A percentile compares a stretch with the other conserved stretches of the same genome.
These are phyloP conservation scores for Phylloscopus trochiloides DNA, from an alignment of 2,113 vertebrate species.

Conservation along the genomic window DNA sequence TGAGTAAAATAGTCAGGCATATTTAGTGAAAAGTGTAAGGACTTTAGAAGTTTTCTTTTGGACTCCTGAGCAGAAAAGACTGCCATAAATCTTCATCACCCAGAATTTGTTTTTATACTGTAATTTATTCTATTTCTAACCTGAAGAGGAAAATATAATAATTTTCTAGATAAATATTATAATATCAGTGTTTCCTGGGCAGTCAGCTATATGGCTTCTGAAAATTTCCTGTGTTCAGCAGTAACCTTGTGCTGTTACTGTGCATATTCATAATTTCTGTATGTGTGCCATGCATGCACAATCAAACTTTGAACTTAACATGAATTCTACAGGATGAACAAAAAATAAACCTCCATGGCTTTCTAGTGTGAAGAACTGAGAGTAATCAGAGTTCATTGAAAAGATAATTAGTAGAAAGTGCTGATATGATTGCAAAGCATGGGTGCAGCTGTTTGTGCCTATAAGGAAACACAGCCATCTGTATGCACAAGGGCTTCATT, in stretches of 20 bases:
- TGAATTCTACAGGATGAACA: not conserved
- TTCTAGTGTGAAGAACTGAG: not conserved
- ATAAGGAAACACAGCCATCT: conserved; percentile 17
- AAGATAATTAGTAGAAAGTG: conserved; percentile 40
- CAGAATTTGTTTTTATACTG: not conserved
- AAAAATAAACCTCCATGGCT: not conserved
- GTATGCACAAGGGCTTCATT: not conserved
- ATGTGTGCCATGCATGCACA: not conserved
- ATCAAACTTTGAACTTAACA: not conserved
- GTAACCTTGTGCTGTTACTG: not conserved
- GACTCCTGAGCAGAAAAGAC: not conserved
- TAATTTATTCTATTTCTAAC: not conserved
- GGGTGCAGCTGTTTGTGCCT: conserved; percentile 8
- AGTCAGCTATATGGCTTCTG: not conserved
- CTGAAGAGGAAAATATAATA: not conserved
- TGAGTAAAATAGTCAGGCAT: not conserved
- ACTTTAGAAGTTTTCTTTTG: not conserved
- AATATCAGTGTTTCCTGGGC: not conserved
- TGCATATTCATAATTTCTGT: not conserved
- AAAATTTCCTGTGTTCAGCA: not conserved
- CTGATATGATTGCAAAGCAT: not conserved
- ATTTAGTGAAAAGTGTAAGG: not conserved
- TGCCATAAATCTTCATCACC: not conserved
- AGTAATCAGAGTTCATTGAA: conserved; percentile 18
- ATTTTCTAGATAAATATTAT: not conserved